Base-by-base conservation (phyloP, 1,140 invertebrate species). In the Saccostrea cuccullata region DNA sequence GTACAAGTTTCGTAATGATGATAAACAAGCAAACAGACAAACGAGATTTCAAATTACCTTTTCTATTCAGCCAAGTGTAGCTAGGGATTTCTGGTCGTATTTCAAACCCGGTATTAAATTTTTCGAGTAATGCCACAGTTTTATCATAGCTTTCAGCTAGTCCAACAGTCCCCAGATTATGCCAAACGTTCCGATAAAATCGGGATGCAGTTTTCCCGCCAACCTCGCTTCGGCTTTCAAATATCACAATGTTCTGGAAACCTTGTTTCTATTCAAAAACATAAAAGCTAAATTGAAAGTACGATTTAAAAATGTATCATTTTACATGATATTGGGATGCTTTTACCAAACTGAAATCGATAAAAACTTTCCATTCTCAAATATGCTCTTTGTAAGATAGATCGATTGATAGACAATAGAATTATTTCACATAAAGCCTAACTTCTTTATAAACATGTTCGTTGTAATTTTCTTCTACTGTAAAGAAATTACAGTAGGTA, bases 221-320 rank as follows among this genome's bases (percentile, higher is more conserved):
- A 17, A 87, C 73, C 9, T 82, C 67, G n/a, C 58, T 36, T 58
- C 26, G 26, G 6, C 55, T 23, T 56, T 87, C 86, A 82, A 87
- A 58, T 36, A 87, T 77, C 12, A 82, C 86, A 17, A 87, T 77
- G 64, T 87, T 82, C 26, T 55, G n/a, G 36, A 87, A 87, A 56
- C 86, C 86, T 11, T 20, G 67, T 26, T 82, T 82, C 86, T 87
- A 23, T 84, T 82, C 0, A 23, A 30, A 30, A 26, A 36, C 13
- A 20, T 20, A 64, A 64, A 60, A 0, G 13, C 9, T 60, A 8
- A 60, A 17, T 47, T 47, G 9, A 47, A 82, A 82, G 9, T 17
- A 82, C 11, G 30, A 30, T n/a, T n/a, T n/a, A 11, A 70, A 70
- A 85, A 85, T 56, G 13, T 5, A 20, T n/a, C 13, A 85, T 58